Evolutionary conservation across 2,113 vertebrate species (phyloP).

Genomic region (Epinephelus cyanopodus): DNA sequence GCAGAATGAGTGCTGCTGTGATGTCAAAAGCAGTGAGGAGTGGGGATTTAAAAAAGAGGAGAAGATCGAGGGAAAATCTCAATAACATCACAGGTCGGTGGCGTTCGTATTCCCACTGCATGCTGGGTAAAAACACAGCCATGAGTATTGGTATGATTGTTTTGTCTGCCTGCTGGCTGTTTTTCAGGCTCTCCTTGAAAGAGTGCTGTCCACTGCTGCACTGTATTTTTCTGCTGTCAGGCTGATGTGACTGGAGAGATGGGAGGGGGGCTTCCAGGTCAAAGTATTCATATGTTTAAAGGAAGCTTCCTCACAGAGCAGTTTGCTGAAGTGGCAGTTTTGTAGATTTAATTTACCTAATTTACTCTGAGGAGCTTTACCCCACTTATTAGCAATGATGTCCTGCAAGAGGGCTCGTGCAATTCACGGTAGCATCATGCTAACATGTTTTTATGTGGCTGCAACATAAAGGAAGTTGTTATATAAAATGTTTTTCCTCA

Average conservation of each 20-base stretch:
- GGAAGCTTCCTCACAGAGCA: neutral
- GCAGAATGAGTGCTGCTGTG: constrained; percentile 1
- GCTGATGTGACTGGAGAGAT: neutral
- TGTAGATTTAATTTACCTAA: neutral
- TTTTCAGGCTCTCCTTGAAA: constrained; percentile 33
- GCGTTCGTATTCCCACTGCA: constrained; percentile 28
- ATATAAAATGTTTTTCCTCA: neutral
- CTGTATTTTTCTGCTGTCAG: constrained; percentile 19
- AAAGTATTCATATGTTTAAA: constrained; percentile 18
- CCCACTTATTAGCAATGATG: neutral
- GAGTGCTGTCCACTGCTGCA: neutral
- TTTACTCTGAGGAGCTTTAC: neutral
- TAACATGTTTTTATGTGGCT: neutral
- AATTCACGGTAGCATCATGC: neutral
- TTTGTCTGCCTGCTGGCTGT: constrained; percentile 1
- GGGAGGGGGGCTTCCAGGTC: constrained; percentile 22
- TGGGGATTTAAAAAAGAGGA: constrained; percentile 5
- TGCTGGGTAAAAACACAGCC: constrained; percentile 3
- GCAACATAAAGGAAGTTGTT: neutral
- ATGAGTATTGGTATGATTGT: constrained; percentile 27
- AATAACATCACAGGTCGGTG: neutral
- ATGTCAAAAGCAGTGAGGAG: constrained; percentile 42
- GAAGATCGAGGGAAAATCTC: neutral
- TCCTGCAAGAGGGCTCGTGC: neutral
- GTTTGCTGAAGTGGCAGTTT: neutral